Conservation (phyloP, 92 coral and sea anemone species). For the Heteractis magnifica region DNA sequence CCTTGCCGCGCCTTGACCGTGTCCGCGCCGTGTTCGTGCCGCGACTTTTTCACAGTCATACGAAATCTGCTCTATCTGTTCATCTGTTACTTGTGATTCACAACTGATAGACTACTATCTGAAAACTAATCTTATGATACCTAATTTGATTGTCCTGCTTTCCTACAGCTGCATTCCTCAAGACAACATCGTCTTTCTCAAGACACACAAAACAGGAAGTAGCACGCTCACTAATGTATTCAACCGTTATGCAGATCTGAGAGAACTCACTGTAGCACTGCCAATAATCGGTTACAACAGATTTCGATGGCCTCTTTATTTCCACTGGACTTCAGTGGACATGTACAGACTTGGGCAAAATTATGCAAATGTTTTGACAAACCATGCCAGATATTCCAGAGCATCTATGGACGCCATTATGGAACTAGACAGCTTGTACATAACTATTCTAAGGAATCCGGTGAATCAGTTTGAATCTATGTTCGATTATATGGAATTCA, state of each 20-base stretch:
- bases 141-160: not conserved
- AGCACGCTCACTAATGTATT: conserved; percentile 91
- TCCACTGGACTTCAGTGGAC: conserved; percentile 88
- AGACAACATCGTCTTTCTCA: conserved; percentile 74
- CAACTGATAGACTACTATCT: too few species aligned
- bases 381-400: conserved; percentile 88
- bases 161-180: conserved; percentile 76
- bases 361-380: conserved; percentile 81
- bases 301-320: conserved; percentile 88
- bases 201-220: conserved; percentile 97
- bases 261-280: conserved; percentile 78
- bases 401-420: conserved; percentile 75
- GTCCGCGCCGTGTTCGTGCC: too few species aligned
- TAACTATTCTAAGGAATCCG: conserved; percentile 89
- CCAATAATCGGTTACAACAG: conserved; percentile 65
- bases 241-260: conserved; percentile 90
- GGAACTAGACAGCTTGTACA: conserved; percentile 74
- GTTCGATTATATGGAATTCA: conserved; percentile 88
- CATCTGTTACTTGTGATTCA: too few species aligned
- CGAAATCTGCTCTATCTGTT: too few species aligned
- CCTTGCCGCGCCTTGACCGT: too few species aligned
- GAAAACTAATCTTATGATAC: not conserved
- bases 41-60: too few species aligned
- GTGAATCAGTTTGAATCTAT: conserved; percentile 89
- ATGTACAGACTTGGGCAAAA: conserved; percentile 75